These are phyloP conservation scores for Hydropotes inermis DNA, from an alignment of 2,113 vertebrate genomes.

Conservation along the genomic window DNA sequence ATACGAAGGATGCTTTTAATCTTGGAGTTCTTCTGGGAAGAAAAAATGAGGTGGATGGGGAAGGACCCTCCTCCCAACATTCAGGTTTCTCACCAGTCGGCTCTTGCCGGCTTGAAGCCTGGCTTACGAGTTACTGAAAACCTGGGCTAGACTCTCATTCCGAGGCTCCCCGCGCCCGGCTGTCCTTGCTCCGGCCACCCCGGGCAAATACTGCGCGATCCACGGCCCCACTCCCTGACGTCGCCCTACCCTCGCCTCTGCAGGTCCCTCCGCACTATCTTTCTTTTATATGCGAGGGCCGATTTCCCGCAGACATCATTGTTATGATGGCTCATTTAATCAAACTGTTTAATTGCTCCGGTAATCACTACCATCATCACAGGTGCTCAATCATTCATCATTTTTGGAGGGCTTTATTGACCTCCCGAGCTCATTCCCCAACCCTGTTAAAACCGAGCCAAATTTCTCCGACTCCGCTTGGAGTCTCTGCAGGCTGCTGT, in stretches of 20 bases:
- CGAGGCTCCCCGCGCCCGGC: conserved; percentile 53
- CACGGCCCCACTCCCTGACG: conserved; percentile 84
- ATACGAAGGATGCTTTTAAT: conserved; percentile 77
- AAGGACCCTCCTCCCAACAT: neutral
- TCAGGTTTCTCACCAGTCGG: conserved; percentile 37
- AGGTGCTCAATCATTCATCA: conserved; percentile 88
- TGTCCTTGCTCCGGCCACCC: neutral
- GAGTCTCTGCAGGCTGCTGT: conserved; percentile 63
- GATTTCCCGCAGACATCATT: conserved; percentile 94
- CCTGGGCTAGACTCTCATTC: conserved; percentile 75
- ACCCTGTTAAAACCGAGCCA: conserved; percentile 82
- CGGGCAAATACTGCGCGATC: neutral
- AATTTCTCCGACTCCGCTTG: conserved; percentile 73
- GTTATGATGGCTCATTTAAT: conserved; percentile 96
- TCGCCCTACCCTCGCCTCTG: conserved; percentile 71
- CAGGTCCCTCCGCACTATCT: conserved; percentile 86
- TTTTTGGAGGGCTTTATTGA: conserved; percentile 91
- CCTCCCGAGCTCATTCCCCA: conserved; percentile 86
- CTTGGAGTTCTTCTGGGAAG: conserved; percentile 79
- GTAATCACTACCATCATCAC: conserved; percentile 90
- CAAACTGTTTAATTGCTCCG: conserved; percentile 90
- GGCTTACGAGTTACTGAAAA: conserved; percentile 71
- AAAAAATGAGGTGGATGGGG: neutral
- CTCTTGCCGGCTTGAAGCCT: conserved; percentile 77
- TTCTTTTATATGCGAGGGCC: conserved; percentile 86